Evolutionary conservation across 2,888 invertebrate species (phyloP).

Genomic region (Linnaemya vulpina): DNA sequence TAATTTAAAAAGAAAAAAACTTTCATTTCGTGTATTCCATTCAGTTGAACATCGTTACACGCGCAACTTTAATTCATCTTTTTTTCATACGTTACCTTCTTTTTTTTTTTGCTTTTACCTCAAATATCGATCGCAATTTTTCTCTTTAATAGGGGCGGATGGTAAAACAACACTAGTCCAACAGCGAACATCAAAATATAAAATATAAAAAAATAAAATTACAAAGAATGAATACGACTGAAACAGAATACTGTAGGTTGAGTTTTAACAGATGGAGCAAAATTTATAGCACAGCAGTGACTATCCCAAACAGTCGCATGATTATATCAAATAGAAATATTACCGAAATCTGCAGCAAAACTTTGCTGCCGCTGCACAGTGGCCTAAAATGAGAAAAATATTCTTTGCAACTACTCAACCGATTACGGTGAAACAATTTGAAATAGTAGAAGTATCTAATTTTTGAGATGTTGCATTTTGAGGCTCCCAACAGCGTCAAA

Average conservation of each 20-base stretch:
- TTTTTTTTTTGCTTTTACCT: slow-evolving; percentile 43
- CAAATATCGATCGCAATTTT: slow-evolving; percentile 64
- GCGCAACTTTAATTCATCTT: slow-evolving; percentile 68
- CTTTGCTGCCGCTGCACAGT: no score
- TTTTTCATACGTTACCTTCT: slow-evolving; percentile 6
- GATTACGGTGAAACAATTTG: no score
- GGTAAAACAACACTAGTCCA: slow-evolving; percentile 61
- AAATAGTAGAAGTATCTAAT: no score
- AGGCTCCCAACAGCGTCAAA: no score
- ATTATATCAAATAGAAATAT: no score
- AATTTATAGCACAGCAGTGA: slow-evolving; percentile 29
- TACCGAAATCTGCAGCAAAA: no score
- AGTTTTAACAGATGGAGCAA: slow-evolving; percentile 1
- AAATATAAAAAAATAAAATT: slow-evolving; percentile 8
- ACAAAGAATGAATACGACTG: slow-evolving; percentile 20
- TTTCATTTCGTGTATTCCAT: slow-evolving; percentile 23
- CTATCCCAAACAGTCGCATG: no score
- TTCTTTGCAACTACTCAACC: no score
- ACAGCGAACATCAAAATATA: slow-evolving; percentile 50
- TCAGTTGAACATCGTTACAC: slow-evolving; percentile 39
- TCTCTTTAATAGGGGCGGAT: slow-evolving; percentile 68
- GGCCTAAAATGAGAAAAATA: no score
- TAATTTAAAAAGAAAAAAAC: slow-evolving; percentile 9
- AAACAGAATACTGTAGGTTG: slow-evolving; percentile 33
- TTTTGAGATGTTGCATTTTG: no score